Base-by-base conservation (phyloP, 2,888 invertebrate species). In the Coleophora flavipennella region DNA sequence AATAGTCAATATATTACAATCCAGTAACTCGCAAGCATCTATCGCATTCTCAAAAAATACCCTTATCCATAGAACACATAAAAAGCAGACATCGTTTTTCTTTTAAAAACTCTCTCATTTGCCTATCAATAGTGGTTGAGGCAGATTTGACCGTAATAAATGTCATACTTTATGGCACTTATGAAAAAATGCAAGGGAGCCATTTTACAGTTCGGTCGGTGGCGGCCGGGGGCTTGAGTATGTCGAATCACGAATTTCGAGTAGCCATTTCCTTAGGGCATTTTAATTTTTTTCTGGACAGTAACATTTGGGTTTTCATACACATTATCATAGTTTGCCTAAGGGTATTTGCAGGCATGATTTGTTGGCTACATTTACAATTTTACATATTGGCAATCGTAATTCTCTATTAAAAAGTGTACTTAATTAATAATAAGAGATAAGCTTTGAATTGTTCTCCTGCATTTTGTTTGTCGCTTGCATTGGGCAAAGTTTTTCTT, bases 91-190 rank as follows among this genome's bases (percentile, higher is more conserved):
- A 83, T 79, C 81, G 84, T 83, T 84, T 83, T 77, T 84, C 83
- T 83, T 83, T 84, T 83, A 84, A 83, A 84, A 80, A 77, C 76
- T 83, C 81, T 80, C 83, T 83, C 84, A 83, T 84, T 84, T 84
- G 84, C 83, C 84, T 84, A 83, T 83, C 84, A 83, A 84, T 84
- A 83, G 84, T 84, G 84, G 75, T 80, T 72, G 72, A 73, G 77
- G 80, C 79, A 81, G 80, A 83, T 83, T 77, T 83, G 83, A 84
- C 83, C 83, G 83, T 84, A 81, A 84, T 84, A 84, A 84, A 84
- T 78, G 83, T 84, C 83, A 78, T 81, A 83, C 70, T 83, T 83
- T 84, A 84, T 79, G 75, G 78, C 80, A 75, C 80, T 81, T 76
- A 70, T 70, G 79, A 73, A 80, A 79, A 83, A 81, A 83, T 84